Evolutionary conservation across 2,888 invertebrate genomes (phyloP), one percentile per base, ranked within the genome.

Genomic region (Teleogryllus oceanicus): DNA sequence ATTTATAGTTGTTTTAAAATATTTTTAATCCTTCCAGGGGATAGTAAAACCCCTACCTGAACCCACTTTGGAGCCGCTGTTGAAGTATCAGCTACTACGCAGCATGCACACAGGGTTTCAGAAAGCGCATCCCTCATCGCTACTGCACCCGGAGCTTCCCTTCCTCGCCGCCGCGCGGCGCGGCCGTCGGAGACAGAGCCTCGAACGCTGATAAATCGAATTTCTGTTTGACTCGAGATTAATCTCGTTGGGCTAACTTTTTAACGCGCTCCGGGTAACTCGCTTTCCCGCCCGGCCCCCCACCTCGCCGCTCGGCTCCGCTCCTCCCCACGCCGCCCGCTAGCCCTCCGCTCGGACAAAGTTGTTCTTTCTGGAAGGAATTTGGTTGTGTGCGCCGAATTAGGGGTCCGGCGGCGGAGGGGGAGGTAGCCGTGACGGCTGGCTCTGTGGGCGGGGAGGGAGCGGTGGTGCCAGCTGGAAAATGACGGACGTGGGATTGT

Each of bases 341-440:
- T 37, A 8, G 8, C 16, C n/a, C 62, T 18, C 62, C n/a, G n/a
- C 62, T 62, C 62, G 16, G 62, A 18, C 62, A 62, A 62, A 62
- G 62, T 62, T 62, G 62, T 62, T 62, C n/a, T 62, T 18, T 62
- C 62, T 62, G 62, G 62, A 62, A 62, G 37, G 75, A 49, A 79
- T 78, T 49, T 50, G 78, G 78, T 51, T 51, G 50, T 49, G 77
- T 51, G 50, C 78, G 78, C 50, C 13, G 50, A 78, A 20, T 76
- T 76, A 62, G n/a, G 62, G 62, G 62, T 4, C 37, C 8, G 37
- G 37, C 37, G 37, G 37, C 37, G 37, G 37, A 37, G 37, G 37
- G 21, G 37, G 37, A 37, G 37, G 37, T 37, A 5, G 37, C 37
- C 37, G 37, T 37, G 37, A 37, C 37, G 37, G 37, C 37, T 37